phyloP scores from a whole-genome alignment of 2,888 invertebrate genomes.

The Drosophila kanekoi region DNA sequence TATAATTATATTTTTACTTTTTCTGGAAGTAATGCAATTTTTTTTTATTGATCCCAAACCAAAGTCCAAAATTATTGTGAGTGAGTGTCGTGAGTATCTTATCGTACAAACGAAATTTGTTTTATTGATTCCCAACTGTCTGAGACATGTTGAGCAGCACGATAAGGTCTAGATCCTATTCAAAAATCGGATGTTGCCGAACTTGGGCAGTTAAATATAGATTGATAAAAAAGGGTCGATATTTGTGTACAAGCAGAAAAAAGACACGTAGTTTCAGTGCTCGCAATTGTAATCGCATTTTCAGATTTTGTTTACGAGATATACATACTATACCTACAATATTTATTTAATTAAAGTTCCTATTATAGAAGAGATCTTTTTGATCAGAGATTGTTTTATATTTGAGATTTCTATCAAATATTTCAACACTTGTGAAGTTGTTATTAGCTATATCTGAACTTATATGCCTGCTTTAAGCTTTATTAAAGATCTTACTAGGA shows the following conservation, averaged over 20 bases:
- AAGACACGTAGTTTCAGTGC: not conserved
- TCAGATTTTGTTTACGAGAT: no score
- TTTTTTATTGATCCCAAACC: not conserved
- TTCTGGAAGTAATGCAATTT: not conserved
- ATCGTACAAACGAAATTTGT: slow-evolving; percentile 20
- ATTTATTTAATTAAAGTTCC: no score
- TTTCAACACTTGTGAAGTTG: no score
- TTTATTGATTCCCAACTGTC: slow-evolving; percentile 22
- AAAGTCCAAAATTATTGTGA: slow-evolving; percentile 45
- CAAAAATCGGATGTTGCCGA: slow-evolving; percentile 9
- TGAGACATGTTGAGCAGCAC: slow-evolving; percentile 8
- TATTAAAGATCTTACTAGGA: no score
- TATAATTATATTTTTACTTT: slow-evolving; percentile 23
- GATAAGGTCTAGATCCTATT: slow-evolving; percentile 9
- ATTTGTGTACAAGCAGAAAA: not conserved
- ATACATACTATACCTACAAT: no score
- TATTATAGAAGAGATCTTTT: no score
- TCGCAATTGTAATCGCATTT: no score
- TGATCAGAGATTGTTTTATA: no score
- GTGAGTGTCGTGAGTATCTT: slow-evolving; percentile 33
- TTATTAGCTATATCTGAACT: no score
- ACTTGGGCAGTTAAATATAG: not conserved
- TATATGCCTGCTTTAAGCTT: no score
- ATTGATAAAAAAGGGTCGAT: not conserved
- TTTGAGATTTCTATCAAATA: no score